Evolutionary conservation across 2,888 invertebrate species (phyloP).

Genomic region (Himalopsyche tibetana): DNA sequence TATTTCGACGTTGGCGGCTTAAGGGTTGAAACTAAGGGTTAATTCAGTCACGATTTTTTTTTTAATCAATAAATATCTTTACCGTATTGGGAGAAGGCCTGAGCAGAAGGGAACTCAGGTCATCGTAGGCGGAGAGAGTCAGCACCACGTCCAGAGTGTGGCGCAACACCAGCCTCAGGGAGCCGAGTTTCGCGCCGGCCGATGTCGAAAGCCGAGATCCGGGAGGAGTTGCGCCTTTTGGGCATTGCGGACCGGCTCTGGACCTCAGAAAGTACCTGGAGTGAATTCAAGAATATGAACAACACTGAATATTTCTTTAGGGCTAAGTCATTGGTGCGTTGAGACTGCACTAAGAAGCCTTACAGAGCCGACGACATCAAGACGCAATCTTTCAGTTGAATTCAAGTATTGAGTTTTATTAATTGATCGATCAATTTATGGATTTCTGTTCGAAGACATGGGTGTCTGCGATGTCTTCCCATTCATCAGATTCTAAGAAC

Average conservation of each 20-base stretch:
- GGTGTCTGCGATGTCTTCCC: too few relatives aligned
- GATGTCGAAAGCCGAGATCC: slow-evolving; percentile 82
- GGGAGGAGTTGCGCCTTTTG: slow-evolving; percentile 85
- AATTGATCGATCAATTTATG: too few relatives aligned
- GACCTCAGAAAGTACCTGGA: slow-evolving; percentile 81
- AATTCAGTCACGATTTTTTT: too few relatives aligned
- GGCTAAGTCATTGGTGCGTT: too few relatives aligned
- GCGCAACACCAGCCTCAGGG: slow-evolving; percentile 89
- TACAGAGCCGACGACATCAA: too few relatives aligned
- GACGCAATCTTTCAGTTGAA: too few relatives aligned
- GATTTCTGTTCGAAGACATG: too few relatives aligned
- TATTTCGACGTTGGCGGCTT: too few relatives aligned
- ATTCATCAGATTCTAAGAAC: too few relatives aligned
- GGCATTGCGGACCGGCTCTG: slow-evolving; percentile 76
- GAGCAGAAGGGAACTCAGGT: slow-evolving; percentile 85
- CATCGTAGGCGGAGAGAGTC: slow-evolving; percentile 87
- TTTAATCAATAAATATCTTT: not conserved
- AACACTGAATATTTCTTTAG: not conserved
- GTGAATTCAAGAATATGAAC: not conserved
- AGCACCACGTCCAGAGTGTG: slow-evolving; percentile 95
- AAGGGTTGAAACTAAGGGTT: too few relatives aligned
- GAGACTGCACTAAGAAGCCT: too few relatives aligned
- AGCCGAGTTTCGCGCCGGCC: slow-evolving; percentile 81
- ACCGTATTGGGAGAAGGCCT: slow-evolving; percentile 81
- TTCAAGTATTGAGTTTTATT: too few relatives aligned